Evolutionary conservation across 2,888 invertebrate genomes (phyloP), one percentile per base, ranked within the genome.

Genomic region (Cheilosia soror): DNA sequence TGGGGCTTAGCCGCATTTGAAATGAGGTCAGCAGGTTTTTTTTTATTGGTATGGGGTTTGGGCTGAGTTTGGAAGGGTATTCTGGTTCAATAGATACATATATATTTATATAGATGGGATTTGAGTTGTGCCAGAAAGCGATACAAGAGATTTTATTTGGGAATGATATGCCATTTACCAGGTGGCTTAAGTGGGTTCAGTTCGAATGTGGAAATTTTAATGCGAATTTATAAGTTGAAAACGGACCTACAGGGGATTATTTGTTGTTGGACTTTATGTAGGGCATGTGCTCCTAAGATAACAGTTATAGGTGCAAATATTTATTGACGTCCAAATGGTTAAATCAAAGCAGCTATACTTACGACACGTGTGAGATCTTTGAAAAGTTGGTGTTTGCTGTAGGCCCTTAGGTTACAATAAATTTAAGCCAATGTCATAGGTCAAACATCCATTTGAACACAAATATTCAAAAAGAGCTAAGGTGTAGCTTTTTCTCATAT

Each of bases 11-110:
- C 49, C 57, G 11, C 37, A 62, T 62, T 69, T 63, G 62, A 75
- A 81, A 73, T 66, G 66, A 80, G 73, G 79, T 73, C 79, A 73
- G 51, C 60, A 40, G 40, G 47, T 7, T 49, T 47, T 42, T 53
- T 53, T 68, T 31, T 66, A 20, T 11, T 57, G 27, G 2, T n/a
- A 5, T 25, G 51, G 37, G 15, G n/a, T 44, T 29, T 15, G 13
- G 42, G 42, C 0, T 7, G 25, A 11, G 20, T 11, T 27, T 25
- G 33, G 49, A 65, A 37, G 49, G 49, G 25, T 65, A 49, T 42
- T 42, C 29, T 7, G 25, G 13, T 37, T 37, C 7, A 11, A 40
- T 47, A 47, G 44, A 11, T 11, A 20, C 1, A 40, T 15, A 42
- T 20, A 15, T 20, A 7, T 7, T 20, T 20, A 47, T 47, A 15